Evolutionary conservation across 2,797 vertebrate genomes (phyloP).

Genomic region (Lagorchestes hirsutus): DNA sequence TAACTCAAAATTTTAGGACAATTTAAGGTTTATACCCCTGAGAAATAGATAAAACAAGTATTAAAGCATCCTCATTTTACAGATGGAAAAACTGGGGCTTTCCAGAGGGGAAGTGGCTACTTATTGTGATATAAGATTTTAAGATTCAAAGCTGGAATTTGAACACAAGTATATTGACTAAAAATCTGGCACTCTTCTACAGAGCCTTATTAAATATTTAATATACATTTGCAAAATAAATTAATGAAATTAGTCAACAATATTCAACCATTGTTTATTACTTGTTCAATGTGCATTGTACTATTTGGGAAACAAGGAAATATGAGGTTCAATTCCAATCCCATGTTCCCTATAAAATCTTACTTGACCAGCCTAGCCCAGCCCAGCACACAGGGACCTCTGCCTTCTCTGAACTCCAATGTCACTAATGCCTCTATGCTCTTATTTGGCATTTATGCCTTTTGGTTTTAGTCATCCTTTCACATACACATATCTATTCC

Average conservation of each 20-base stretch:
- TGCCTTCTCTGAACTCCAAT: neutral
- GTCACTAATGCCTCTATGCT: neutral
- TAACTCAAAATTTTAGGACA: neutral
- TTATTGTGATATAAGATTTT: neutral
- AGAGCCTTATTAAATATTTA: neutral
- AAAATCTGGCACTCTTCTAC: neutral
- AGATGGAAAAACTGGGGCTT: neutral
- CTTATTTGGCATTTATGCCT: neutral
- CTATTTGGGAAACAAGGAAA: neutral
- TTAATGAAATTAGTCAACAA: neutral
- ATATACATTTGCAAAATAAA: neutral
- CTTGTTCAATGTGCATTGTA: neutral
- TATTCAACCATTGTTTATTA: neutral
- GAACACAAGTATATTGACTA: neutral
- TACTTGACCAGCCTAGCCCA: neutral
- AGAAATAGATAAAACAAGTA: neutral
- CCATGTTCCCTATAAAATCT: neutral
- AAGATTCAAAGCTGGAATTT: neutral
- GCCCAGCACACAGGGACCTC: neutral
- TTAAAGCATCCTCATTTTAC: neutral
- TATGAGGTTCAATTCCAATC: neutral
- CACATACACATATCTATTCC: neutral
- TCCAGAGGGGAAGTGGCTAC: neutral
- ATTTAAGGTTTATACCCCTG: neutral
- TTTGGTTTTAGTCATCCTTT: neutral